Conservation (phyloP, 2,888 invertebrate species). For the Dynastes maya region DNA sequence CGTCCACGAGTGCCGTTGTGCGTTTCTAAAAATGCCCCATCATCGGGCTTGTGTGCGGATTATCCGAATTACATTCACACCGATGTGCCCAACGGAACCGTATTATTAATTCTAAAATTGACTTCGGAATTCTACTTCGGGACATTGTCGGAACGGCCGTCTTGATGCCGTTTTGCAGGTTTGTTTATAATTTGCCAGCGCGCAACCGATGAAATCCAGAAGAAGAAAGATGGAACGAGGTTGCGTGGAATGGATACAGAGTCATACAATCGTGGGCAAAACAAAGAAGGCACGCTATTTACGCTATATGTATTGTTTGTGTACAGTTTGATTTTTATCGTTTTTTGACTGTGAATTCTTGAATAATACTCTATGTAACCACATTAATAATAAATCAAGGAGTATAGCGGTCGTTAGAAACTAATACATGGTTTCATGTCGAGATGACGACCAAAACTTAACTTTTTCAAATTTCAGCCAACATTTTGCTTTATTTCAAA, state of each 20-base stretch:
- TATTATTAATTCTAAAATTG: slow-evolving; percentile 44
- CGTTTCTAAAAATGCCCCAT: slow-evolving; percentile 36
- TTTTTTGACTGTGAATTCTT: no score
- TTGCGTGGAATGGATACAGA: background rate
- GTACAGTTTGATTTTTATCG: no score
- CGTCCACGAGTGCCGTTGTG: slow-evolving; percentile 29
- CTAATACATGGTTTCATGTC: no score
- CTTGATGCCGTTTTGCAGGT: slow-evolving; percentile 15
- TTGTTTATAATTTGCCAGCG: slow-evolving; percentile 31
- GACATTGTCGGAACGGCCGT: background rate
- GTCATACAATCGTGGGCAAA: background rate
- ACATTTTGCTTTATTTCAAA: no score
- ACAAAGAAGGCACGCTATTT: no score
- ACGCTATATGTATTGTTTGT: no score
- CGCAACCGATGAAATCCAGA: slow-evolving; percentile 13
- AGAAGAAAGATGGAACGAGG: background rate
- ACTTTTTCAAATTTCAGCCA: no score
- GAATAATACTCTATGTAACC: no score
- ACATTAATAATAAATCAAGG: no score
- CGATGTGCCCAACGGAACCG: slow-evolving; percentile 18
- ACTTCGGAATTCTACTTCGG: slow-evolving; percentile 37
- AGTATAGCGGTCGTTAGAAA: no score
- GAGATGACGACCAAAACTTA: no score
- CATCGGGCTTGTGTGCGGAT: slow-evolving; percentile 26
- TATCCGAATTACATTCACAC: slow-evolving; percentile 32